Base-by-base conservation (phyloP, 2,888 invertebrate species). In the Ornithoptera priamus region DNA sequence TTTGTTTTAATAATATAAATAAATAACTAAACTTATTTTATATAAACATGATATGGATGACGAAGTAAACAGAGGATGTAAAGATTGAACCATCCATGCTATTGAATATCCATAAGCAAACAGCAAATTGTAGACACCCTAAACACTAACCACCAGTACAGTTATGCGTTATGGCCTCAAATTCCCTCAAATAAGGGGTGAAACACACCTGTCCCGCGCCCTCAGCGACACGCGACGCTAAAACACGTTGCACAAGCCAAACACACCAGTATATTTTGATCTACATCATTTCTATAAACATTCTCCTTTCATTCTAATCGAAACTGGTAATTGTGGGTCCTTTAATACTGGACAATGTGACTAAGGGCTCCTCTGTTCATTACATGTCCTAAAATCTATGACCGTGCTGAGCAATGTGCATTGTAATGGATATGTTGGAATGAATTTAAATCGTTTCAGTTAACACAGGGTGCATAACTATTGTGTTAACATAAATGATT, bases 141-240 rank as follows among this genome's bases (percentile, higher is more conserved):
- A 81, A 70, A 75, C 70, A 80, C 74, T 71, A 75, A 77, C 77
- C 79, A 80, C 75, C 74, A 82, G 84, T 88, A 89, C 84, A 88
- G 90, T 80, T 83, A 89, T 90, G 87, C 82, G 78, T 81, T 87
- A 81, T 84, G 83, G 78, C 85, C 83, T 84, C 77, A 86, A 86
- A 89, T 85, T 88, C 89, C 88, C 87, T 88, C 79, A 87, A 85
- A 88, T 86, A 88, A 88, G 86, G 91, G 91, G 89, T 90, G 86
- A 77, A 77, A 77, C 90, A 87, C 91, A 90, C 90, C 90, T 91
- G 91, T 87, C 90, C 84, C 72, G 85, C 90, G 79, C 90, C 92
- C 91, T 89, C 88, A 78, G 81, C 76, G 88, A 88, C 92, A 90
- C 91, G 90, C 90, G 92, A 88, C 90, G 71, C 69, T 75, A 75